Base-by-base conservation (phyloP, 1,140 invertebrate genomes). In the Drosophila ironensis region DNA sequence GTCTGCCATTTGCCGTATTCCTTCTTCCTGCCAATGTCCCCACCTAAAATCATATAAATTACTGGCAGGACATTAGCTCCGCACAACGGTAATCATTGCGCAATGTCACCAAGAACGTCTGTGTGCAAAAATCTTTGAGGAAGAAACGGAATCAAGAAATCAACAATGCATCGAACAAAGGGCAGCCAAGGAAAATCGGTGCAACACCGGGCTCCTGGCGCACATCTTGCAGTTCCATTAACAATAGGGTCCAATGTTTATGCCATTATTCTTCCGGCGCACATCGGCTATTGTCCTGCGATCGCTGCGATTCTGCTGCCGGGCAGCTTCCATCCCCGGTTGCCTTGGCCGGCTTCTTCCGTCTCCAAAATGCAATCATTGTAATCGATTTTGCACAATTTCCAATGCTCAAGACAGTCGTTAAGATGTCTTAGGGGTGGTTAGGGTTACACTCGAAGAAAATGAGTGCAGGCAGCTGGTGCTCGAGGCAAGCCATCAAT, bases 371-470 rank as follows among this genome's bases (percentile, higher is more conserved):
- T 81, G 78, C 78, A 84, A 84, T 84, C 78, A 86, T 86, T 86
- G 81, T 86, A 86, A 86, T 86, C 80, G 80, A 86, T 86, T 86
- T 86, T 86, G 80, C 80, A 86, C 81, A 86, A 86, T 86, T 86
- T 86, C 81, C 56, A 86, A 86, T 80, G 80, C 74, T 72, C 70
- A 80, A 86, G 80, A 84, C 78, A 63, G 38, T 73, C 47, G 33
- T 60, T 42, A 47, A 24, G 59, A 27, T 17, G 24, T 68, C 41
- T 72, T 75, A 86, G 53, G 80, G 80, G 80, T 87, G 56, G 80
- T 30, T 77, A 64, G 0, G 0, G 6, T 1, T 45, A 8, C 47
- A 60, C 52, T 57, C n/a, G 1, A 22, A 17, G 17, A 25, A 60
- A 54, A 3, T 16, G 0, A 2, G 8, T n/a, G n/a, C n/a, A n/a